Base-by-base conservation (phyloP, 2,888 invertebrate species). In the Spodoptera picta region DNA sequence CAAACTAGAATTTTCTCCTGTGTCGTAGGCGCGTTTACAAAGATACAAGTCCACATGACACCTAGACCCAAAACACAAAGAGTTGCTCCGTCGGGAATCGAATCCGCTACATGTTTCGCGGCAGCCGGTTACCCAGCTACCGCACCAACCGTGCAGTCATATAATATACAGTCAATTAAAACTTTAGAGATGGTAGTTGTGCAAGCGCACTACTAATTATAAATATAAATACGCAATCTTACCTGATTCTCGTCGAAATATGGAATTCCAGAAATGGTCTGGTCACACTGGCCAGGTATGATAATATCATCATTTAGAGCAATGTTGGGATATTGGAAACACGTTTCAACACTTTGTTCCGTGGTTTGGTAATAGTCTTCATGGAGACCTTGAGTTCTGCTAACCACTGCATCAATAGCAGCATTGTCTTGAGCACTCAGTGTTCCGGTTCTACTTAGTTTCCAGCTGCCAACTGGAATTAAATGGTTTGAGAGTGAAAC, bases 401-500 rank as follows among this genome's bases (percentile, higher is more conserved):
- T 47, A 9, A 94, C 85, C 1, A 84, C 73, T 0, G 65, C 57
- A 42, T 87, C 71, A 3, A 94, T 89, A 2, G 73, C 73, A 4
- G 57, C 60, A 10, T 78, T 72, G 0, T 88, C 87, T 52, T 69
- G 52, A 1, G 56, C 5, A 31, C 72, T 86, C 0, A 92, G 81
- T 0, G 84, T 75, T 4, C 67, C 75, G 4, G 65, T 77, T 72
- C 93, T 84, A 65, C 93, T 91, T 1, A 93, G 78, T 64, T 91
- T 92, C 94, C 94, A 94, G 69, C 94, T 94, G 75, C 82, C 80
- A 0, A 94, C 94, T 94, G 82, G 11, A 66, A 78, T 54, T 24
- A 27, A 27, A 4, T 27, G 27, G 27, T 27, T 27, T 27, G 27
- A 4, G 27, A 27, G 27, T 4, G 27, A 27, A 27, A 27, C 27